A percentile compares a stretch with the other conserved stretches of the same genome.
These are phyloP conservation scores for Perizoma affinitatum DNA, from an alignment of 2,888 invertebrate genomes.

Conservation along the genomic window DNA sequence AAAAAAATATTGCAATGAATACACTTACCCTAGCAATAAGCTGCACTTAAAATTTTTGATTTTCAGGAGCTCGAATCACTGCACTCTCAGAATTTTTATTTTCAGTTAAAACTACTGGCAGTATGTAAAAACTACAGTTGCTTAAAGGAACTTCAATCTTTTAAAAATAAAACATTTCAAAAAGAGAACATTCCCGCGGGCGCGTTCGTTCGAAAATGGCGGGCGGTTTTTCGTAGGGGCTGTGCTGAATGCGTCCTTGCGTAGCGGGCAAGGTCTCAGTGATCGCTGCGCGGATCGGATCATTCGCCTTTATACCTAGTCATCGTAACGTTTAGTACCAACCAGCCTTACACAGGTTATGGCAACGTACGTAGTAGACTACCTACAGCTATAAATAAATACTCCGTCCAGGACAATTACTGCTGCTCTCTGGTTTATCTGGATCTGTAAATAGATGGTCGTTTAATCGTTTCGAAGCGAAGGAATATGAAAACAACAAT, in stretches of 20 bases:
- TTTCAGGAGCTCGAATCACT: conserved; percentile 14
- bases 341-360: conserved; percentile 45
- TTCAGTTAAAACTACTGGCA: not conserved
- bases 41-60: conserved; percentile 8
- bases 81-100: conserved; percentile 8
- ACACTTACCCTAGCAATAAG: conserved; percentile 19
- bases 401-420: conserved; percentile 35
- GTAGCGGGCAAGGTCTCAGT: conserved; percentile 75
- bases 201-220: conserved; percentile 73
- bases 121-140: conserved; percentile 11
- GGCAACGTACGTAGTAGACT: conserved; percentile 21
- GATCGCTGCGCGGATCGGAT: conserved; percentile 65
- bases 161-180: conserved; percentile 39
- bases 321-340: conserved; percentile 56
- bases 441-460: conserved; percentile 16
- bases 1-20: not conserved
- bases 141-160: conserved; percentile 24
- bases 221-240: conserved; percentile 71
- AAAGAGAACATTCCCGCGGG: conserved; percentile 66
- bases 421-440: conserved; percentile 32
- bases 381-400: conserved; percentile 43
- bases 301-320: conserved; percentile 76
- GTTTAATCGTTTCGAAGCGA: no score
- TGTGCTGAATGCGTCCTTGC: conserved; percentile 72
- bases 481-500: no score